phyloP scores from a whole-genome alignment of 2,888 invertebrate genomes.

The Spodoptera littoralis region DNA sequence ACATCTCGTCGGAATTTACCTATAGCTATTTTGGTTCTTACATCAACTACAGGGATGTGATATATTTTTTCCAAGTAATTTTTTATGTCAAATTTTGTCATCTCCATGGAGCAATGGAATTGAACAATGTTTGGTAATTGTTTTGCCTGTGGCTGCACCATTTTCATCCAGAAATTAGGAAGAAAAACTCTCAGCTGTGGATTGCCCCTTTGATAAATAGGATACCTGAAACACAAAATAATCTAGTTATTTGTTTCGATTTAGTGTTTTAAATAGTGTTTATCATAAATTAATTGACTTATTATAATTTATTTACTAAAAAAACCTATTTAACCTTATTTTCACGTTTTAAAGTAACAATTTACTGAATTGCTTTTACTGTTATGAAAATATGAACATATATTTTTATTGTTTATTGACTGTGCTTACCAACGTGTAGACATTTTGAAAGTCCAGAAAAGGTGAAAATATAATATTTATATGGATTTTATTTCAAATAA shows the following conservation, averaged over 20 bases:
- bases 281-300: background rate
- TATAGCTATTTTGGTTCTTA: conserved; percentile 92
- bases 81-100: conserved; percentile 96
- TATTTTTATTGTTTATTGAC: background rate
- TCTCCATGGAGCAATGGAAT: conserved; percentile 97
- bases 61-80: conserved; percentile 99
- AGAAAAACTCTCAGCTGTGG: conserved; percentile 98
- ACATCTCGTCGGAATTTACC: conserved; percentile 91
- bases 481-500: no score
- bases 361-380: background rate
- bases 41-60: conserved; percentile 93
- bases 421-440: conserved; percentile 79
- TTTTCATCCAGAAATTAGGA: conserved; percentile 99
- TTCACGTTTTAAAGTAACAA: no score
- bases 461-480: no score
- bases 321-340: no score
- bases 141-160: conserved; percentile 91
- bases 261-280: background rate
- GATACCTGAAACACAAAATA: conserved; percentile 91
- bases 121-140: conserved; percentile 94
- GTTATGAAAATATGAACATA: background rate
- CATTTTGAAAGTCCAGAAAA: conserved; percentile 60
- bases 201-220: conserved; percentile 96
- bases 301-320: no score
- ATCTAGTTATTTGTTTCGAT: conserved; percentile 1